Base-by-base conservation (phyloP, 2,888 invertebrate genomes). In the Villa cingulata region DNA sequence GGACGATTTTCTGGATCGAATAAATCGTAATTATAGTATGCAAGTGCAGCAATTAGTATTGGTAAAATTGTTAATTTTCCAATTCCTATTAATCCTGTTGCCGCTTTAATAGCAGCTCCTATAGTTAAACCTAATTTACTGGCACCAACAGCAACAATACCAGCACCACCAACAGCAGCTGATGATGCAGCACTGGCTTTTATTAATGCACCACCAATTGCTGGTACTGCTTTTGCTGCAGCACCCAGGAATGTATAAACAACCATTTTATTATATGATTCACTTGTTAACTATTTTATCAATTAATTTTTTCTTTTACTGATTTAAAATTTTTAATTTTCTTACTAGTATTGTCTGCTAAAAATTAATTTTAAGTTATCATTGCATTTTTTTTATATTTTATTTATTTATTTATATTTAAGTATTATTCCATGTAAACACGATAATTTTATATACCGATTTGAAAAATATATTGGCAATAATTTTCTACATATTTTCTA, bases 1-100 rank as follows among this genome's bases (percentile, higher is more conserved):
- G 86, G 85, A 44, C 84, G 74, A 65, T 81, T 86, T 66, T 88
- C 88, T 0, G 88, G 88, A 65, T 88, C 88, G 58, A 86, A 80
- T 3, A 86, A 72, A 58, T 89, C 88, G 65, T 88, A 88, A 68
- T 87, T 83, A 66, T 83, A 88, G 60, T 86, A 88, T 0, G 86
- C 84, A 57, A 88, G 70, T 1, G 83, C 75, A 3, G 82, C 85
- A 51, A 88, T 70, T 59, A 89, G 74, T 37, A 81, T 74, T 0
- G 88, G 88, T 47, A 88, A 69, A 58, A 87, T 78, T 3, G 81
- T 74, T 10, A 85, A 67, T 60, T 86, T 85, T 56, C 83, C 79
- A 20, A 81, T 72, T 3, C 86, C 86, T 23, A 81, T 75, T 4
- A 86, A 70, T 0, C 81, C 68, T 2, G 82, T 74, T 12, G 84